Evolutionary conservation across 2,888 invertebrate genomes (phyloP), one percentile per base, ranked within the genome.

Genomic region (Melanchra persicariae): DNA sequence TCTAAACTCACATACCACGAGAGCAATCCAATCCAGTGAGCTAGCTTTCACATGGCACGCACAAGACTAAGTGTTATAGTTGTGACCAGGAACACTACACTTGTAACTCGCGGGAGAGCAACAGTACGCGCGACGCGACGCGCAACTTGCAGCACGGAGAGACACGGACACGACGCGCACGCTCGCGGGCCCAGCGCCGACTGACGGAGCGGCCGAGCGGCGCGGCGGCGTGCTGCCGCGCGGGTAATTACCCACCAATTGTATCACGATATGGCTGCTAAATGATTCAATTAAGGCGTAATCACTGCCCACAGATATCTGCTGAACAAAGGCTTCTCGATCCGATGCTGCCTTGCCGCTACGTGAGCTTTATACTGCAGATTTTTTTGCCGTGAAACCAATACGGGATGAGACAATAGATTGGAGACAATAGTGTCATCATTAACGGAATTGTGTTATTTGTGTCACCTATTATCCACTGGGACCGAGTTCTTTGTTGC

Each of bases 231-330:
- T 5, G 24, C 58, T 37, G 34, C 61, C 43, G 40, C 52, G 54
- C 40, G 59, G 7, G 34, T 40, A n/a, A 68, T 62, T 65, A 70
- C 60, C 76, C 26, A 26, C 66, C 62, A 55, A 68, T 74, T 60
- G 67, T 79, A 58, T 58, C 51, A 15, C 66, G 63, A 61, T 70
- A 68, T 66, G 62, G 43, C 57, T 58, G 57, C 57, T 58, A 49
- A 57, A 81, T 64, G 40, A 70, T 77, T 65, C 58, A 64, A 80
- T 77, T 59, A 71, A 64, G 51, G 49, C 26, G 47, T 43, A 57
- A 74, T 74, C 59, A 52, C 51, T 52, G 59, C 22, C 49, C 40
- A 10, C 51, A 52, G 51, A 64, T 68, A 69, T 61, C 63, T 24
- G 22, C 47, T 47, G 24, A 60, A 40, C 54, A 62, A 49, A 54